Evolutionary conservation across 1,140 invertebrate genomes (phyloP), one percentile per base, ranked within the genome.

Genomic region (Zaprionus nigranus): DNA sequence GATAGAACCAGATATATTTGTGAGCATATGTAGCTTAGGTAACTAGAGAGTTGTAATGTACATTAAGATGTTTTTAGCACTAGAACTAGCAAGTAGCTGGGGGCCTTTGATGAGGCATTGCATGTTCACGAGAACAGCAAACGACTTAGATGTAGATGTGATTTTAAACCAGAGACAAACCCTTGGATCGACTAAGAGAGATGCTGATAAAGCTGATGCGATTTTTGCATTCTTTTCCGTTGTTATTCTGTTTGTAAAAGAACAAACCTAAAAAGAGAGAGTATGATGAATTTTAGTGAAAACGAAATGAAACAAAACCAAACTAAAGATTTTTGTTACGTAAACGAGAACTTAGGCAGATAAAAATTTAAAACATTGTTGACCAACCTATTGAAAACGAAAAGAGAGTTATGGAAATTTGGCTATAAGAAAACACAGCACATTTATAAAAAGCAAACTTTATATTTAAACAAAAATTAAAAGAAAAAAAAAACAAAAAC

Each of bases 41-140:
- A 75, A 71, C 54, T 71, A 75, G 64, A 36, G 73, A 78, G 75
- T 78, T 79, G 82, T 85, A 84, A 69, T 85, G 75, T 84, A 81
- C 81, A 81, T 90, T 90, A 86, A 88, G 78, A 84, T 85, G 81
- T 84, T 88, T 90, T 88, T 86, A 90, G 85, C 86, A 86, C 81
- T 90, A 90, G 86, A 88, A 76, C n/a, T 69, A 38, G 70, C 65
- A 59, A 61, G 65, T 86, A 85, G 82, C 73, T 66, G 70, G 82
- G 6, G n/a, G 40, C 81, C 82, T 84, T 68, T 65, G 78, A 61
- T 58, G 72, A 34, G 64, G 76, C 76, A 70, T 58, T 69, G 64
- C 49, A 62, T 67, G 66, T 62, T 66, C 43, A 17, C 30, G 26
- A 69, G 40, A 49, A 64, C 56, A 54, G 64, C 75, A 81, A 58